These are phyloP conservation scores for Hermetia illucens DNA, from an alignment of 1,140 invertebrate species.

Conservation along the genomic window DNA sequence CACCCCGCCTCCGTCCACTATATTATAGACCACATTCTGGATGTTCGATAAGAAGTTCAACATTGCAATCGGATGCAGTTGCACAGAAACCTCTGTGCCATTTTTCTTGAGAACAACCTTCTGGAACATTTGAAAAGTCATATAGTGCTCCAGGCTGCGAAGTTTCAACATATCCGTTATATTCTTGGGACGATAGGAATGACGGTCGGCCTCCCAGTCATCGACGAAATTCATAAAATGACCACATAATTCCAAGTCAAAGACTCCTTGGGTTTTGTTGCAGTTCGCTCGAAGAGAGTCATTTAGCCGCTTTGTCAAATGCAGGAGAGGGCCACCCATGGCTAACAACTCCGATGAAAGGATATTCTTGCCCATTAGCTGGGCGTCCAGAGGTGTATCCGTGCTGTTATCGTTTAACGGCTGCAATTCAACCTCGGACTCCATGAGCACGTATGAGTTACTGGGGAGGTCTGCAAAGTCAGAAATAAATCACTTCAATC, in stretches of 20 bases:
- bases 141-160: slow-evolving; percentile 15
- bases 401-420: slow-evolving; percentile 11
- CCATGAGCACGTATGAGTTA: slow-evolving; percentile 22
- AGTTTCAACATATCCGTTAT: slow-evolving; percentile 16
- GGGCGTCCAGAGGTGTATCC: slow-evolving; percentile 15
- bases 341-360: slow-evolving; percentile 19
- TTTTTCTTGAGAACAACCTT: slow-evolving; percentile 12
- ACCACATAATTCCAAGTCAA: slow-evolving; percentile 19
- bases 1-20: slow-evolving; percentile 20
- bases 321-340: slow-evolving; percentile 17
- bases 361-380: slow-evolving; percentile 17
- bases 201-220: slow-evolving; percentile 19
- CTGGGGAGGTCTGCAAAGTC: slow-evolving; percentile 17
- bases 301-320: slow-evolving; percentile 22
- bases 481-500: neutral
- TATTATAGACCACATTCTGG: slow-evolving; percentile 26
- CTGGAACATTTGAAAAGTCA: slow-evolving; percentile 27
- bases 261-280: slow-evolving; percentile 18
- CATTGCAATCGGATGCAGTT: slow-evolving; percentile 20
- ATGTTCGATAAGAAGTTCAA: slow-evolving; percentile 25
- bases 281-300: slow-evolving; percentile 20
- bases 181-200: slow-evolving; percentile 13
- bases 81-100: slow-evolving; percentile 8
- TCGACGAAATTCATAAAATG: slow-evolving; percentile 25
- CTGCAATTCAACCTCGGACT: slow-evolving; percentile 21